Conservation (phyloP, 2,888 invertebrate genomes). For the Corbicula japonica region DNA sequence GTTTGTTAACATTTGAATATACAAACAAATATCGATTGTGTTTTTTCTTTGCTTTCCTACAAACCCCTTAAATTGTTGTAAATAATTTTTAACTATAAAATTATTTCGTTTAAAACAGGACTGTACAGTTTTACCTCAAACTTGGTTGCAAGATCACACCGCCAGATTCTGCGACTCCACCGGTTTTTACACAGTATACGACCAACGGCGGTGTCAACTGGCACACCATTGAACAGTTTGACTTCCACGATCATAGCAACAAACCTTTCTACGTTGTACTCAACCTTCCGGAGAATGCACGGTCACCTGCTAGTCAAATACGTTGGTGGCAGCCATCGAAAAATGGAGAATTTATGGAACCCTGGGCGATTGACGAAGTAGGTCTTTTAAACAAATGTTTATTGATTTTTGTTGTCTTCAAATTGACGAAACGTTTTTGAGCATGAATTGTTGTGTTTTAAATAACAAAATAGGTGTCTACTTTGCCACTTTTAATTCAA, state of each 20-base stretch:
- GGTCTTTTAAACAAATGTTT: too few relatives aligned
- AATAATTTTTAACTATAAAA: too few relatives aligned
- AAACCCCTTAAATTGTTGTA: too few relatives aligned
- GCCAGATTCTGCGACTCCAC: conserved; percentile 78
- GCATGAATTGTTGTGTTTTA: not conserved
- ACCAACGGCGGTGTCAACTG: conserved; percentile 86
- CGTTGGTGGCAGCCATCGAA: conserved; percentile 86
- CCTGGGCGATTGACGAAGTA: conserved; percentile 87
- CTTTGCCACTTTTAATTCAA: too few relatives aligned
- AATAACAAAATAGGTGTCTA: too few relatives aligned
- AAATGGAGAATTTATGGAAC: conserved; percentile 81
- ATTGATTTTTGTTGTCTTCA: too few relatives aligned
- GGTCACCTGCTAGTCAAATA: conserved; percentile 82
- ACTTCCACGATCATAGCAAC: conserved; percentile 79
- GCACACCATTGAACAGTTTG: conserved; percentile 85
- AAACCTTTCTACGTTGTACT: conserved; percentile 82
- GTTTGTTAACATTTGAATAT: too few relatives aligned
- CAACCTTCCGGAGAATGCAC: conserved; percentile 81
- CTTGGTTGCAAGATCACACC: conserved; percentile 80
- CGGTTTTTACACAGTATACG: conserved; percentile 86
- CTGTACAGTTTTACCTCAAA: conserved; percentile 85
- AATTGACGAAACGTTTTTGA: not conserved
- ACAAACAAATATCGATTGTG: too few relatives aligned
- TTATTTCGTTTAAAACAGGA: conserved; percentile 74
- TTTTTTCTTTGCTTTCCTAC: too few relatives aligned